A percentile compares a stretch with the other conserved stretches of the same genome.
Conservation (phyloP, 1,140 invertebrate species). For the Asbolus verrucosus region DNA sequence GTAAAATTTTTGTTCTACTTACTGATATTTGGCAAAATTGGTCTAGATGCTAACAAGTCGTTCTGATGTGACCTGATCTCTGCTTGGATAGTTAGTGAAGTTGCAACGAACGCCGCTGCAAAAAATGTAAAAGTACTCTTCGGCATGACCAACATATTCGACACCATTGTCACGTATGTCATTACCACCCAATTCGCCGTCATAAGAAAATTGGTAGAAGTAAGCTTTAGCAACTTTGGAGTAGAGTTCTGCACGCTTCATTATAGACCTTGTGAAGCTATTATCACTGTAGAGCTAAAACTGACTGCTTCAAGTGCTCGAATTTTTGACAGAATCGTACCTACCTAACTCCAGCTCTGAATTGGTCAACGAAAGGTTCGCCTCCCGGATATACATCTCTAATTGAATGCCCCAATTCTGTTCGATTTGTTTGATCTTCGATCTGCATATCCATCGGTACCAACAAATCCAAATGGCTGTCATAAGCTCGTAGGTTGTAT, state of each 20-base stretch:
- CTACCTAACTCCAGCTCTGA: slow-evolving; percentile 13
- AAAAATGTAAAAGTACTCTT: slow-evolving; percentile 36
- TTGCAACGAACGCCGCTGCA: background rate
- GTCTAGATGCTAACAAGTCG: slow-evolving; percentile 42
- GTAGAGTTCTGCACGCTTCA: slow-evolving; percentile 41
- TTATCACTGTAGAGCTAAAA: slow-evolving; percentile 30
- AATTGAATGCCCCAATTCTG: slow-evolving; percentile 1
- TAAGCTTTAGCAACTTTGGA: slow-evolving; percentile 38
- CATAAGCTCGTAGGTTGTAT: background rate
- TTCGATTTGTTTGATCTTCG: background rate
- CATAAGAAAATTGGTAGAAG: slow-evolving; percentile 51
- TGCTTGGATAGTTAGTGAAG: background rate
- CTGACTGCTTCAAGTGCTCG: slow-evolving; percentile 33
- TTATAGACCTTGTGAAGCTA: slow-evolving; percentile 29
- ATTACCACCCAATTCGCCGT: slow-evolving; percentile 36
- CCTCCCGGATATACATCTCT: slow-evolving; percentile 21
- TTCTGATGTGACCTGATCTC: slow-evolving; percentile 16
- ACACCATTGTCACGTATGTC: slow-evolving; percentile 41
- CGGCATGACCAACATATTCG: slow-evolving; percentile 45
- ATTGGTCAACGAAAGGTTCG: slow-evolving; percentile 11
- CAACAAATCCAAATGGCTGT: background rate
- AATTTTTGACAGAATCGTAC: slow-evolving; percentile 28
- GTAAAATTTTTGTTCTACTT: background rate
- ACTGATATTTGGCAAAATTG: slow-evolving; percentile 49
- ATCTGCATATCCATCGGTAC: slow-evolving; percentile 16